These are phyloP conservation scores for Andrena fulva DNA, from an alignment of 2,888 invertebrate species.

Conservation along the genomic window DNA sequence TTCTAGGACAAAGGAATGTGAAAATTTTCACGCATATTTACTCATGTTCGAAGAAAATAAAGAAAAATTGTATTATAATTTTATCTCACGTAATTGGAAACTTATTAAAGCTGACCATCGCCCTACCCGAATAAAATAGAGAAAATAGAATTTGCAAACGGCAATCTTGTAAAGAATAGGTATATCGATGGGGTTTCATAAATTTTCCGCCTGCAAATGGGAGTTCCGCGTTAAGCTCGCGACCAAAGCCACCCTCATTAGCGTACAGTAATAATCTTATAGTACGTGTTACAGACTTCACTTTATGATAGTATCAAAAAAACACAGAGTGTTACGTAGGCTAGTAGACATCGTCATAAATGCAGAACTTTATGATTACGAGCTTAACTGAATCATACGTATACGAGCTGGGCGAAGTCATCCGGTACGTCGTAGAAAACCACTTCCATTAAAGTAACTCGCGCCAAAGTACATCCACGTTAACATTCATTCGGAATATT, in stretches of 20 bases:
- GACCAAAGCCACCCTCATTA: conserved; percentile 34
- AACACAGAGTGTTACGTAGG: conserved; percentile 10
- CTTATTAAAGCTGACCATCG: too few relatives aligned
- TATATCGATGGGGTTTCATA: too few relatives aligned
- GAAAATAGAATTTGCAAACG: too few relatives aligned
- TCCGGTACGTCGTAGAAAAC: conserved; percentile 51
- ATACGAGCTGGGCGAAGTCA: conserved; percentile 52
- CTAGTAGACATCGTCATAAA: conserved; percentile 52
- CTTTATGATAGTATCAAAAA: conserved; percentile 35
- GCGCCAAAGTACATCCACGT: conserved; percentile 47
- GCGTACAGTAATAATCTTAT: conserved; percentile 37
- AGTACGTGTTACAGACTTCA: conserved; percentile 31
- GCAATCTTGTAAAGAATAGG: too few relatives aligned
- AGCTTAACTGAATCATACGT: conserved; percentile 61
- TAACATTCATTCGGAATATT: conserved; percentile 45
- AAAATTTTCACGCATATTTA: too few relatives aligned
- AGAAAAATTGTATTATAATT: too few relatives aligned
- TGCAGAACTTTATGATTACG: conserved; percentile 61
- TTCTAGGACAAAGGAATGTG: too few relatives aligned
- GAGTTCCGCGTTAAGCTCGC: conserved; percentile 19
- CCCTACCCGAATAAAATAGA: too few relatives aligned
- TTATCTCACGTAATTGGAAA: too few relatives aligned
- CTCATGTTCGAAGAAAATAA: too few relatives aligned
- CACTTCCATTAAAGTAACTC: conserved; percentile 63
- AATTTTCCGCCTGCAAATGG: too few relatives aligned